Conservation (phyloP, 1,140 invertebrate genomes). For the Phthorimaea operculella region DNA sequence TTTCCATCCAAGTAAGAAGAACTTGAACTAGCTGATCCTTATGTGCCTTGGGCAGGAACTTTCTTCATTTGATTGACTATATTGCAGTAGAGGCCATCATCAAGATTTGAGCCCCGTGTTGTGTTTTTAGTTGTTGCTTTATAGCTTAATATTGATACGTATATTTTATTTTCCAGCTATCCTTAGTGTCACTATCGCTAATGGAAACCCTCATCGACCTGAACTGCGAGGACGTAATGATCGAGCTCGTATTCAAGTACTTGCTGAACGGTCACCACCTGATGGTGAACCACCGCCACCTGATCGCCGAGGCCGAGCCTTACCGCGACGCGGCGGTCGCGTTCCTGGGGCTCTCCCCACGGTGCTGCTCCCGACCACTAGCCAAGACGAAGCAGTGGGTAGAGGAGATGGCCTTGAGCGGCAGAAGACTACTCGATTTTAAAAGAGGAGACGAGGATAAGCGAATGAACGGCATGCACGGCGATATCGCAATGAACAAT, state of each 20-base stretch:
- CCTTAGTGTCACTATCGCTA: slow-evolving; percentile 88
- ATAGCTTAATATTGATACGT: too few relatives aligned
- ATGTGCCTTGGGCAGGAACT: too few relatives aligned
- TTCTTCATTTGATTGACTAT: too few relatives aligned
- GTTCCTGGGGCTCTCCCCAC: slow-evolving; percentile 81
- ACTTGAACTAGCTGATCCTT: too few relatives aligned
- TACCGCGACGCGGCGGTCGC: slow-evolving; percentile 86
- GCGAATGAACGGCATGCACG: slow-evolving; percentile 43
- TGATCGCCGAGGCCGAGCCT: slow-evolving; percentile 81
- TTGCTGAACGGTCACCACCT: slow-evolving; percentile 91
- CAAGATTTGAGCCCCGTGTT: too few relatives aligned
- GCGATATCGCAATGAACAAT: slow-evolving; percentile 51
- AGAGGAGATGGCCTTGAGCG: slow-evolving; percentile 41
- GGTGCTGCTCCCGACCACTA: slow-evolving; percentile 40
- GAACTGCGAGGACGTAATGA: slow-evolving; percentile 97
- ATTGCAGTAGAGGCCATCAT: too few relatives aligned
- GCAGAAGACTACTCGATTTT: slow-evolving; percentile 46
- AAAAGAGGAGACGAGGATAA: slow-evolving; percentile 34
- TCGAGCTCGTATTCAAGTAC: slow-evolving; percentile 90
- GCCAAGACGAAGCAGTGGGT: slow-evolving; percentile 46
- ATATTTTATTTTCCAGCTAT: slow-evolving; percentile 72
- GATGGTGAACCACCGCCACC: slow-evolving; percentile 76
- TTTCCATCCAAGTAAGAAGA: slow-evolving; percentile 1
- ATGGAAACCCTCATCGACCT: slow-evolving; percentile 92
- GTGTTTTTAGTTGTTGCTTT: too few relatives aligned